Conservation (phyloP, 1,140 invertebrate genomes). For the Drosophila fuyamai region DNA sequence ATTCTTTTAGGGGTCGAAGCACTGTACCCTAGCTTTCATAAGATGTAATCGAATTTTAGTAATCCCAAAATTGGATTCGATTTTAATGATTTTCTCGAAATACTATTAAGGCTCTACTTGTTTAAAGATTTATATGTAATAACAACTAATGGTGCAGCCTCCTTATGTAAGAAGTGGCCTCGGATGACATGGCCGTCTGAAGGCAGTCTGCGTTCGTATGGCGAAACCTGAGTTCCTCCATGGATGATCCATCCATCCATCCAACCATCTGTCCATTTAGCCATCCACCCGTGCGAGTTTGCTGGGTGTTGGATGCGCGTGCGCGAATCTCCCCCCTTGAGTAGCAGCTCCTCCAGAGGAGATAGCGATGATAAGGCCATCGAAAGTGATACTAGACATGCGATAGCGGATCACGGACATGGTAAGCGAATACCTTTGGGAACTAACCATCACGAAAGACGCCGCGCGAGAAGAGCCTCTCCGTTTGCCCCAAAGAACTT, state of each 20-base stretch:
- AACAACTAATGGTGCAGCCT: not conserved
- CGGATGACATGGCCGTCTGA: slow-evolving; percentile 16
- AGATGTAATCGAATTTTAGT: no score
- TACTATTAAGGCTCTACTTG: no score
- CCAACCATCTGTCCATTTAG: not conserved
- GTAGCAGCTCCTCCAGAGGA: slow-evolving; percentile 1
- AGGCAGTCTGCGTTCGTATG: slow-evolving; percentile 17
- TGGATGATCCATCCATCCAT: slow-evolving; percentile 5
- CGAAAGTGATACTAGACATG: slow-evolving; percentile 50
- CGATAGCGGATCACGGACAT: slow-evolving; percentile 36
- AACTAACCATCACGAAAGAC: slow-evolving; percentile 16
- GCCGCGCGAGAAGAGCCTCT: not conserved
- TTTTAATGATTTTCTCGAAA: no score
- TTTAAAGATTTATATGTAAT: no score
- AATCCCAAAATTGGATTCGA: no score
- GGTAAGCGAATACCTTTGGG: slow-evolving; percentile 49
- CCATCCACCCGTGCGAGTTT: slow-evolving; percentile 10
- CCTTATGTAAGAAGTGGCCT: slow-evolving; percentile 13
- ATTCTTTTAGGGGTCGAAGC: no score
- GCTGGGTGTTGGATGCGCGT: slow-evolving; percentile 25
- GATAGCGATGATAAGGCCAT: slow-evolving; percentile 35
- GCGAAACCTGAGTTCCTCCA: slow-evolving; percentile 12
- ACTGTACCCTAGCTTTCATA: no score
- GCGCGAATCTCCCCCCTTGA: slow-evolving; percentile 5
- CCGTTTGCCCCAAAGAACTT: not conserved